Conservation (phyloP, 2,888 invertebrate species). For the Chironomus riparius region DNA sequence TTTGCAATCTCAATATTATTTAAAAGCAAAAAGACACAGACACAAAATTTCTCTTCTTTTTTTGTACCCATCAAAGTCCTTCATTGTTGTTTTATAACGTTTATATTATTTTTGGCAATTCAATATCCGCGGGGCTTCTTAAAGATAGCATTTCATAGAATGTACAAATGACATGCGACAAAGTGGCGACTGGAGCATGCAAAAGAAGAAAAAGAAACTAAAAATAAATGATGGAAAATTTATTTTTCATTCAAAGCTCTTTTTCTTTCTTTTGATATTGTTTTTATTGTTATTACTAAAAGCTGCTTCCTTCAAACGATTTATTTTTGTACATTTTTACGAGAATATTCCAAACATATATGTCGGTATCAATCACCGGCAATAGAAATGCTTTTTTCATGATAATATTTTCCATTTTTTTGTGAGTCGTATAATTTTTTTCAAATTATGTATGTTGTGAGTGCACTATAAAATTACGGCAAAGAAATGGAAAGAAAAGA, state of each 20-base stretch:
- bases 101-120: background rate
- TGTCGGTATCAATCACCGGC: background rate
- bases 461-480: no score
- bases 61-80: background rate
- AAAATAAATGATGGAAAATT: background rate
- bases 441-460: background rate
- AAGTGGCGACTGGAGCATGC: background rate
- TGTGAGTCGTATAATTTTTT: background rate
- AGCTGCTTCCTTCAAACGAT: no score
- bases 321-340: background rate
- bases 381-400: background rate
- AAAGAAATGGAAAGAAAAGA: background rate
- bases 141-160: background rate
- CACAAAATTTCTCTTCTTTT: no score
- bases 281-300: no score
- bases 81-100: background rate
- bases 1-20: no score
- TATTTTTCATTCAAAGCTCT: background rate
- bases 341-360: background rate
- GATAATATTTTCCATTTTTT: background rate
- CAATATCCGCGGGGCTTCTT: background rate
- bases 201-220: background rate
- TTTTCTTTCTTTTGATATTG: background rate
- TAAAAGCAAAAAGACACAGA: no score
- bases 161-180: background rate